Conservation (phyloP, 2,797 vertebrate species). For the Pempheris klunzingeri region DNA sequence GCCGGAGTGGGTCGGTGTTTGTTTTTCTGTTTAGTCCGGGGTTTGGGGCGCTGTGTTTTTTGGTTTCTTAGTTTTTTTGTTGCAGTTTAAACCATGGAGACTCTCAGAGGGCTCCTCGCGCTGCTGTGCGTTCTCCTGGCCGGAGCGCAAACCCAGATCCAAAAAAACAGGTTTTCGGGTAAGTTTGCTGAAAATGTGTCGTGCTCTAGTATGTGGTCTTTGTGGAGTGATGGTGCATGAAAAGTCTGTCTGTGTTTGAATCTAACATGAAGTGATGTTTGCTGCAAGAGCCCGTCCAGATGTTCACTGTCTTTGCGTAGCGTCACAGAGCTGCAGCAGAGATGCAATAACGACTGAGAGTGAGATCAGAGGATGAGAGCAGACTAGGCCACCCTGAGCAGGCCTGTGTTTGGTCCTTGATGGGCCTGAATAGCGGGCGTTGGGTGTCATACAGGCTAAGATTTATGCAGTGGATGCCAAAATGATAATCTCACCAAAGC, state of each 20-base stretch:
- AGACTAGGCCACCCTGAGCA: slow-evolving; percentile 6
- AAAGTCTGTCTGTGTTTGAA: slow-evolving; percentile 3
- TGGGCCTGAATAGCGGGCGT: background rate
- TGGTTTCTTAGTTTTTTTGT: slow-evolving; percentile 8
- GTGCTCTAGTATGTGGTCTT: fast-evolving
- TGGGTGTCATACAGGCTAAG: background rate
- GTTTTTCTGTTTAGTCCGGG: background rate
- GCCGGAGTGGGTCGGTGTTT: slow-evolving; percentile 35
- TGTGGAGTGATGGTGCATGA: background rate
- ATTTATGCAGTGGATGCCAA: background rate
- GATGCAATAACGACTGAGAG: background rate
- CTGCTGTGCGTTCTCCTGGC: slow-evolving; percentile 73
- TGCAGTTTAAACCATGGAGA: slow-evolving; percentile 70
- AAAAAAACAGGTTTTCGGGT: slow-evolving; percentile 60
- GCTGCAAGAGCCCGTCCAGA: slow-evolving; percentile 38
- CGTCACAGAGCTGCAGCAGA: slow-evolving; percentile 12
- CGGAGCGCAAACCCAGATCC: slow-evolving; percentile 52
- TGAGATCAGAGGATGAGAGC: background rate
- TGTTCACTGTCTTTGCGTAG: slow-evolving; percentile 17
- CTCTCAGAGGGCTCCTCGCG: slow-evolving; percentile 71
- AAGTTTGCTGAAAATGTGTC: slow-evolving; percentile 51
- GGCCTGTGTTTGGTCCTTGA: slow-evolving; percentile 14
- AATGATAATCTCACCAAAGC: background rate
- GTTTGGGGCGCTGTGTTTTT: slow-evolving; percentile 1
- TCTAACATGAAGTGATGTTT: slow-evolving; percentile 2